phyloP scores from a whole-genome alignment of 2,797 vertebrate genomes.

The Mastacembelus armatus region DNA sequence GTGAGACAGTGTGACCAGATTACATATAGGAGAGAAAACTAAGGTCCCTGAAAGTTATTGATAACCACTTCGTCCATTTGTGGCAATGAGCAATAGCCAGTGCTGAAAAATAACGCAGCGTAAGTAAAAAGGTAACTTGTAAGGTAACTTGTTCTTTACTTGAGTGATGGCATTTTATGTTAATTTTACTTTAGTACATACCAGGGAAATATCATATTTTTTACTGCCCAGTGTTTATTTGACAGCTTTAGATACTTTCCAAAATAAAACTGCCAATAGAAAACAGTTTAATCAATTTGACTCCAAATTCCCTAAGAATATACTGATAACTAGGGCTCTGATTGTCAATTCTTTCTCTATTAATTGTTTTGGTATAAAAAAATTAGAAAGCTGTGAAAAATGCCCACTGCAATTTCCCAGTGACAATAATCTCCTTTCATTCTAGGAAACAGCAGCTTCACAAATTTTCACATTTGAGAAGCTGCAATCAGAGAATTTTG shows the following conservation, averaged over 20 bases:
- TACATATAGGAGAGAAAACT: conserved; percentile 18
- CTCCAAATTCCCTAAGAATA: not conserved
- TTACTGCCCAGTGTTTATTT: not conserved
- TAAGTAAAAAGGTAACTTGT: not conserved
- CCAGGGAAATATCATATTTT: too few relatives aligned
- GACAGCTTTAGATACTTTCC: not conserved
- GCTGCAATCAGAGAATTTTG: not conserved
- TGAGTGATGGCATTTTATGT: conserved; percentile 1
- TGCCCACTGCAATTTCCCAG: too few relatives aligned
- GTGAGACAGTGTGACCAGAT: conserved; percentile 47
- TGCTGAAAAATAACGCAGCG: not conserved
- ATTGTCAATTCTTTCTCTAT: not conserved
- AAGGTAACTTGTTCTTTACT: not conserved
- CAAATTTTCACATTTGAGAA: not conserved
- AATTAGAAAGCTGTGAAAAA: not conserved
- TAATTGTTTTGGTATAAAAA: not conserved
- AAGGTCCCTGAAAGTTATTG: conserved; percentile 17
- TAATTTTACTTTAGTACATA: not conserved
- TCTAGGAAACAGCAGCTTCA: not conserved
- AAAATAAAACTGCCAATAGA: too few relatives aligned
- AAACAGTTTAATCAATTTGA: too few relatives aligned
- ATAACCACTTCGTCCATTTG: conserved; percentile 5
- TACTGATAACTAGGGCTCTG: not conserved
- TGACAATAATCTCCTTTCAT: not conserved
- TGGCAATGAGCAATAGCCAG: not conserved